A percentile compares a stretch with the other conserved stretches of the same genome.
phyloP scores from a whole-genome alignment of 2,113 vertebrate genomes.

The Chaenocephalus aceratus region DNA sequence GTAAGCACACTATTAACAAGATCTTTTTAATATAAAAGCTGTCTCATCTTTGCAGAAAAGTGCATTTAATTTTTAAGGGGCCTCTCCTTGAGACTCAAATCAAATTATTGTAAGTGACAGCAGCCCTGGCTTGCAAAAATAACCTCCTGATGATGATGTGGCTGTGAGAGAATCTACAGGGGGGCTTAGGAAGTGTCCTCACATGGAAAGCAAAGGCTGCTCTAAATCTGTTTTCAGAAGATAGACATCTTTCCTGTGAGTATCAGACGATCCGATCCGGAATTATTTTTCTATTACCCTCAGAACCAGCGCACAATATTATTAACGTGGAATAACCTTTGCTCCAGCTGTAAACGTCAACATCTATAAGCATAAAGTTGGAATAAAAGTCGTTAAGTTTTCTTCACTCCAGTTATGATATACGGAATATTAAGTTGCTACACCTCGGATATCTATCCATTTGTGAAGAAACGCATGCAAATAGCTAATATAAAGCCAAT shows the following conservation, averaged over 20 bases:
- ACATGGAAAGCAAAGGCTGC: background rate
- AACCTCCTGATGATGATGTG: background rate
- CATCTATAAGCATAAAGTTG: background rate
- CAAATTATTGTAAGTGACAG: background rate
- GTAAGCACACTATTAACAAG: background rate
- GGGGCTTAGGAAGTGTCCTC: background rate
- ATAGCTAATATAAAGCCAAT: background rate
- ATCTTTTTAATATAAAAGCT: background rate
- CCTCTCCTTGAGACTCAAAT: constrained; percentile 9
- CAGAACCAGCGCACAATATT: background rate
- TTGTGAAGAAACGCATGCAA: background rate
- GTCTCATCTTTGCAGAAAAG: constrained; percentile 3
- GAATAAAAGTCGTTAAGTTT: background rate
- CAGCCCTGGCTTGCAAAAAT: background rate
- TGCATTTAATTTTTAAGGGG: constrained; percentile 6
- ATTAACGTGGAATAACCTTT: constrained; percentile 4
- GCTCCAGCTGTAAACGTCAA: constrained; percentile 23
- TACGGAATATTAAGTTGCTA: background rate
- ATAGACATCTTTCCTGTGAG: background rate
- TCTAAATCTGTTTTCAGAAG: constrained; percentile 12
- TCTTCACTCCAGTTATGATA: constrained; percentile 4
- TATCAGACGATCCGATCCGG: background rate
- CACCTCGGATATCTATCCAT: no score
- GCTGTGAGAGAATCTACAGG: background rate
- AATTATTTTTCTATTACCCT: constrained; percentile 5